Evolutionary conservation across 2,888 invertebrate species (phyloP), one percentile per base, ranked within the genome.

Genomic region (Rhorus exstirpatorius): DNA sequence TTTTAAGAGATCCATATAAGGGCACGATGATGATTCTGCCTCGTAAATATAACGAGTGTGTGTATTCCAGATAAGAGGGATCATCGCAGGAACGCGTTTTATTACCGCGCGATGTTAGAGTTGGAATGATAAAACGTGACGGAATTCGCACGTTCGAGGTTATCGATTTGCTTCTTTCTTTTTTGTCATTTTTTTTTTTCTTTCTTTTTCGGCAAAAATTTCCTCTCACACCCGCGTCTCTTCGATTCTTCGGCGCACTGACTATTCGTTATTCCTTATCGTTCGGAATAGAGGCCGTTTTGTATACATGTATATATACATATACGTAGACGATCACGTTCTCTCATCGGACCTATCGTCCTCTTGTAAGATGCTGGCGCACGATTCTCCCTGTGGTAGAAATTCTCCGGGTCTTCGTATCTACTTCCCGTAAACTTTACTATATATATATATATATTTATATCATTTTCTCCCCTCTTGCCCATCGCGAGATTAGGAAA

Each of bases 231-330:
- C 49, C 55, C 53, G 46, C 44, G 53, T 60, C 65, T 65, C 68
- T 79, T 76, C 65, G 76, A 78, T 84, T 81, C 79, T 78, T 79
- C 68, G 79, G 68, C 51, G 75, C 63, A 81, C 81, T 46, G 78
- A 70, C 81, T 81, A 81, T 81, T 78, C 81, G 81, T 81, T 81
- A 81, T 81, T 81, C 63, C 81, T 81, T 81, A 81, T 81, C 81
- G 74, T 49, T 61, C 53, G 35, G 38, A 78, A 78, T 72, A 68
- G 74, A 74, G 61, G 19, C n/a, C 49, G 61, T 58, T 55, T 21
- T 24, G 17, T 26, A 14, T 49, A 26, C 7, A 44, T 46, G 24
- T 12, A 44, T 19, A 55, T 53, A 70, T 65, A 35, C 14, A 49
- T 46, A 35, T 55, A 55, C 67, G 65, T 58, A 65, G 55, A 38